Base-by-base conservation (phyloP, 2,797 vertebrate species). In the Notolabrus celidotus region DNA sequence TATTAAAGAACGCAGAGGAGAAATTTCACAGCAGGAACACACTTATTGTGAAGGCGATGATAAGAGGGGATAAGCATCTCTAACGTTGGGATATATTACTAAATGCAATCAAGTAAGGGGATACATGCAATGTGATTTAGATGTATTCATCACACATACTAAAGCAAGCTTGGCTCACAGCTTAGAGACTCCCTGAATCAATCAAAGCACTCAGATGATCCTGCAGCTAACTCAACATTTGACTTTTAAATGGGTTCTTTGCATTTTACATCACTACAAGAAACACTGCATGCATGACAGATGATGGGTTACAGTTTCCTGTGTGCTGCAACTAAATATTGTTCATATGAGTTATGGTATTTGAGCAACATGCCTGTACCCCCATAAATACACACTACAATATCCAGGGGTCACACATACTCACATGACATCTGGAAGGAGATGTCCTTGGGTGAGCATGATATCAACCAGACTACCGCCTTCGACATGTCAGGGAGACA, bases 381-480 rank as follows among this genome's bases (percentile, higher is more conserved):
- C n/a, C 1, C 52, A 34, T 43, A 55, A 73, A 25, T 9, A 34
- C 55, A 49, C 38, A 60, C 27, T 10, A 60, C 38, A 61, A 54
- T 61, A 71, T 61, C 62, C 74, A 63, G 10, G 29, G 73, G 66
- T 83, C 43, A 36, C 34, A 36, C 34, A 36, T 34, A 36, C 57
- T 67, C 54, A 85, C 72, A 42, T 16, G 67, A 74, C 71, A 68
- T 84, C 65, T 76, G 77, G 71, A 83, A 57, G 74, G 77, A 86
- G 69, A 77, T 77, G 84, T 70, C 87, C 87, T 87, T 88, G 88
- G 67, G 59, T 82, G 74, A 87, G 77, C 69, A 67, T 49, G 74
- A 78, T 69, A 76, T 76, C 63, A 81, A 80, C 79, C 65, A 4
- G 23, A 87, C 83, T 77, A 51, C 80, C 42, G 27, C 66, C 23